These are phyloP conservation scores for Sinocyclocheilus maitianheensis DNA, from an alignment of 2,113 vertebrate genomes.

Conservation along the genomic window DNA sequence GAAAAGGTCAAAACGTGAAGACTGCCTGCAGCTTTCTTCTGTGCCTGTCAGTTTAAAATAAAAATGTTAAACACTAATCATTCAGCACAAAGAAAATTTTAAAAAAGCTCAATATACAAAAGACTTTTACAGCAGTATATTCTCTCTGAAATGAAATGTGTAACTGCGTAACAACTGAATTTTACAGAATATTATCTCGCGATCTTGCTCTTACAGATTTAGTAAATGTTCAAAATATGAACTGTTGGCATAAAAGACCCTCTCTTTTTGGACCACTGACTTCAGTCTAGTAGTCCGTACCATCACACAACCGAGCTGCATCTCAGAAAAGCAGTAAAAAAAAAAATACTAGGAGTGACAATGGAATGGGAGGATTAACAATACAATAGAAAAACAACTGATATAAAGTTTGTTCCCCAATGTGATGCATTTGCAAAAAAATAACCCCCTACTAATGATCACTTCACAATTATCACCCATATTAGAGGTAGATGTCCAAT, in stretches of 20 bases:
- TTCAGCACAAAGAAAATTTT: constrained; percentile 49
- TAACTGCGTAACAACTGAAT: background rate
- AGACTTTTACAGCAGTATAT: constrained; percentile 5
- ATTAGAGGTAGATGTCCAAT: constrained; percentile 52
- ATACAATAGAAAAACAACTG: background rate
- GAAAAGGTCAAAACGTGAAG: background rate
- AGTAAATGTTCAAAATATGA: background rate
- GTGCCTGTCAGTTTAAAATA: constrained; percentile 5
- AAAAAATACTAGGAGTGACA: constrained; percentile 4
- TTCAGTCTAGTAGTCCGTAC: background rate
- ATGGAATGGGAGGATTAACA: background rate
- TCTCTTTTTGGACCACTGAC: background rate
- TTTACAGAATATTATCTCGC: background rate
- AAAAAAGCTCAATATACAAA: background rate
- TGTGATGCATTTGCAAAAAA: constrained; percentile 24
- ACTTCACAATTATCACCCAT: constrained; percentile 24
- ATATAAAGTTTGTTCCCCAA: background rate
- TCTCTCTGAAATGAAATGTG: background rate
- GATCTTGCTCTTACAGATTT: background rate
- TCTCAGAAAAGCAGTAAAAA: background rate
- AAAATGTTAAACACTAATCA: constrained; percentile 30
- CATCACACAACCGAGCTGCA: background rate
- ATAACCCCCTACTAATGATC: constrained; percentile 32
- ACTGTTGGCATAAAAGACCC: background rate
- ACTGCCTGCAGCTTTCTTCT: background rate